These are phyloP conservation scores for Labrus mixtus DNA, from an alignment of 2,113 vertebrate genomes.

Conservation along the genomic window DNA sequence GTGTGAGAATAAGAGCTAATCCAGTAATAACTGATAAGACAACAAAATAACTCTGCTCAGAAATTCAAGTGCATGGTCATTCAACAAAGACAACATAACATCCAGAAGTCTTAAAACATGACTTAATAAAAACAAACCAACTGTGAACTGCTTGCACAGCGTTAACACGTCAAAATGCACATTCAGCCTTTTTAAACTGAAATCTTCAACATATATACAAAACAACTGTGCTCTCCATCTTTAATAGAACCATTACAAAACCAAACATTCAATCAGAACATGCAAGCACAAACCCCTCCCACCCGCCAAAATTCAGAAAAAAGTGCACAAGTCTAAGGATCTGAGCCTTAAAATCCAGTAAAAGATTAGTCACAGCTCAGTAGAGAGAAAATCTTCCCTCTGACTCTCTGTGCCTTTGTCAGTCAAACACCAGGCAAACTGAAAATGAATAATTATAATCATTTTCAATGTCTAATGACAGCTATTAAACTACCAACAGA, in stretches of 20 bases:
- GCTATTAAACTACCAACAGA: background rate
- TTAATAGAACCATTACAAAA: conserved; percentile 3
- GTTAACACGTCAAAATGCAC: conserved; percentile 7
- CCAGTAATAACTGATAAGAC: no score
- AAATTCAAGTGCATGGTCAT: background rate
- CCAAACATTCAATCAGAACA: conserved; percentile 9
- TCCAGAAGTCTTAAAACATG: no score
- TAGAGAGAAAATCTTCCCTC: background rate
- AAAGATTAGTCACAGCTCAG: conserved; percentile 22
- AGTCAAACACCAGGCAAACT: background rate
- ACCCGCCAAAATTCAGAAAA: background rate
- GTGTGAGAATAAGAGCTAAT: background rate
- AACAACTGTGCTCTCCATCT: conserved; percentile 15
- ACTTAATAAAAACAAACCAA: background rate
- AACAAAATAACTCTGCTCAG: background rate
- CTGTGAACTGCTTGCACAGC: conserved; percentile 7
- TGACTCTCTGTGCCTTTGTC: background rate
- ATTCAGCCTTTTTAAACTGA: background rate
- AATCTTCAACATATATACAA: conserved; percentile 5
- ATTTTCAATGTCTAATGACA: background rate
- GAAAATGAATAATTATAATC: background rate
- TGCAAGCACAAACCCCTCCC: background rate
- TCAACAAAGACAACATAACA: background rate
- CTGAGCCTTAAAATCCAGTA: background rate
- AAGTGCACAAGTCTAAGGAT: conserved; percentile 27